A percentile compares a stretch with the other conserved stretches of the same genome.
Evolutionary conservation across 1,140 invertebrate genomes (phyloP).

Genomic region (Cylas formicarius): DNA sequence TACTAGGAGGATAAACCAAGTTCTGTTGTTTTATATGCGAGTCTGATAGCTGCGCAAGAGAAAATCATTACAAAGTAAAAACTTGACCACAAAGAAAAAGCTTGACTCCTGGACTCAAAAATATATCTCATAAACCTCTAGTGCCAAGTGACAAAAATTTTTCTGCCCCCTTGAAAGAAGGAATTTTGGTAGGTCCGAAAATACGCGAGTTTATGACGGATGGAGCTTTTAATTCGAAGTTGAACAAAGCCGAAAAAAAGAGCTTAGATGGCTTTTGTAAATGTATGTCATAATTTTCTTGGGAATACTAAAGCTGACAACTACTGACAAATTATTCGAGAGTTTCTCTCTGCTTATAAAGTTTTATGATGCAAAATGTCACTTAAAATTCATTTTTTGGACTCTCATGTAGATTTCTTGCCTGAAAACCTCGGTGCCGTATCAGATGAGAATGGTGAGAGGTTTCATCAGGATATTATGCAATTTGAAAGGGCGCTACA

Average conservation of each 20-base stretch:
- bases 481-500: conserved; percentile 32
- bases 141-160: no score
- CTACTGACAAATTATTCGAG: conserved; percentile 23
- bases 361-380: conserved; percentile 30
- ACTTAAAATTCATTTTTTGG: conserved; percentile 39
- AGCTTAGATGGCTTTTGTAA: no score
- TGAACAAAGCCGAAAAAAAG: no score
- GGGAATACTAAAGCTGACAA: conserved; percentile 28
- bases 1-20: conserved; percentile 41
- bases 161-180: no score
- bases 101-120: no score
- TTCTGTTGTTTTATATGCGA: conserved; percentile 38
- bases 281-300: no score
- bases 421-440: conserved; percentile 29
- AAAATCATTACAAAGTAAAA: conserved; percentile 30
- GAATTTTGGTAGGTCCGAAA: no score
- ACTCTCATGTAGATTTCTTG: conserved; percentile 38
- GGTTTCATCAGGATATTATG: conserved; percentile 38
- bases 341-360: conserved; percentile 23
- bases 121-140: no score
- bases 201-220: no score
- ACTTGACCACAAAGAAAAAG: no score
- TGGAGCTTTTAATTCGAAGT: no score
- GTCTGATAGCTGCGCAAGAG: conserved; percentile 37
- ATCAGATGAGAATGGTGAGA: conserved; percentile 37